Conservation (phyloP, 2,113 vertebrate species). For the Tonatia bakeri region DNA sequence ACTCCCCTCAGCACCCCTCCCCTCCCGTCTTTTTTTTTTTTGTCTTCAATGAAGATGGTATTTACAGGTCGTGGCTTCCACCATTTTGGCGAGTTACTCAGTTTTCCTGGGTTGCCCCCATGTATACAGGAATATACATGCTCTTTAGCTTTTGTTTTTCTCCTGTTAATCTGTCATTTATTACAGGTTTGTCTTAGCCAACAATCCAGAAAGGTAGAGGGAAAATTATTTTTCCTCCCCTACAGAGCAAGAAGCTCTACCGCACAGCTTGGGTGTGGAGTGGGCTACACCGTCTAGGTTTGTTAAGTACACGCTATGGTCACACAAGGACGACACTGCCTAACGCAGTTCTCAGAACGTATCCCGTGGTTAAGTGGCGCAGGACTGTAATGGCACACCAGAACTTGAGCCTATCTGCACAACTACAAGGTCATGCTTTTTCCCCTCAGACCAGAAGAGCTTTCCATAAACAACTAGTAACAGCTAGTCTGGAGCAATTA, state of each 20-base stretch:
- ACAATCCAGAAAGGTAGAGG: background rate
- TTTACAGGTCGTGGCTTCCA: background rate
- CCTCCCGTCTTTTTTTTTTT: background rate
- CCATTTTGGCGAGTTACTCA: background rate
- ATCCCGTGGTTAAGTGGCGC: background rate
- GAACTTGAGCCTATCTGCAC: background rate
- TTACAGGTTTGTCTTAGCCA: background rate
- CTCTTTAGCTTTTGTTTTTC: background rate
- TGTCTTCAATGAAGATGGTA: background rate
- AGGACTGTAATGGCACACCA: background rate
- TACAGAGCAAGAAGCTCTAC: no score
- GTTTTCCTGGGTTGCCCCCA: background rate
- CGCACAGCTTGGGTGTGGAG: background rate
- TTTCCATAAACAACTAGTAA: background rate
- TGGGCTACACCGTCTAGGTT: no score
- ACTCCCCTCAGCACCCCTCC: no score
- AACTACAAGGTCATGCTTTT: background rate
- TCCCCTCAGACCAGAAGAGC: background rate
- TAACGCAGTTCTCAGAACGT: background rate
- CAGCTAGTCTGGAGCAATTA: fast-evolving
- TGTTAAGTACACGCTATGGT: background rate
- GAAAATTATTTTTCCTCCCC: background rate
- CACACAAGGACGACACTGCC: no score
- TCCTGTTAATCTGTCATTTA: background rate
- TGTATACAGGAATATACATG: background rate